A percentile compares a stretch with the other conserved stretches of the same genome.
These are phyloP conservation scores for Psettodes erumei DNA, from an alignment of 2,113 vertebrate species.

Conservation along the genomic window DNA sequence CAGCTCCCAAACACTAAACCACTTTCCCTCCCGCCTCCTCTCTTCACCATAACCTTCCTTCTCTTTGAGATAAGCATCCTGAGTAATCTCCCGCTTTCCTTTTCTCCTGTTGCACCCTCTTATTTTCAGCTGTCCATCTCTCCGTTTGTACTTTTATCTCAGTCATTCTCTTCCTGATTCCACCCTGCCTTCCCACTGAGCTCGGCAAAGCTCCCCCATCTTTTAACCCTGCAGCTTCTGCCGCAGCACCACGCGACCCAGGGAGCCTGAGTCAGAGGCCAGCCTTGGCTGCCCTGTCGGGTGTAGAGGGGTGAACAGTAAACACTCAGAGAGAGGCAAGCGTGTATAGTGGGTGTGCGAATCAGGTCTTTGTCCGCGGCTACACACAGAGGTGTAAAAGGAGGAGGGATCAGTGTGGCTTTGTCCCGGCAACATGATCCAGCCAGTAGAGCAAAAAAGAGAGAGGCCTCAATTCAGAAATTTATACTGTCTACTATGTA, in stretches of 20 bases:
- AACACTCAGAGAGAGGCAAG: slow-evolving; percentile 51
- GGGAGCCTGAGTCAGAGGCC: slow-evolving; percentile 30
- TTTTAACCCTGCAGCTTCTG: slow-evolving; percentile 10
- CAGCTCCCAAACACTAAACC: slow-evolving; percentile 23
- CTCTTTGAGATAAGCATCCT: slow-evolving; percentile 60
- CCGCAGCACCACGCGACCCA: neutral
- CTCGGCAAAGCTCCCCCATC: slow-evolving; percentile 7
- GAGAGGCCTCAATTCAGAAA: slow-evolving; percentile 44
- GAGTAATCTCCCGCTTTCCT: slow-evolving; percentile 60
- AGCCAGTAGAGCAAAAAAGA: slow-evolving; percentile 40
- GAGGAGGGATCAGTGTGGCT: slow-evolving; percentile 59
- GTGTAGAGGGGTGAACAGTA: slow-evolving; percentile 48
- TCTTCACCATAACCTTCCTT: slow-evolving; percentile 38
- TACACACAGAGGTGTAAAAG: slow-evolving; percentile 68
- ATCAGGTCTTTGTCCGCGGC: slow-evolving; percentile 61
- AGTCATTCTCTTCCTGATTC: slow-evolving; percentile 26
- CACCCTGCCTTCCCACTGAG: slow-evolving; percentile 25
- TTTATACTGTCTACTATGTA: slow-evolving; percentile 41
- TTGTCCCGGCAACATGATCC: slow-evolving; percentile 69
- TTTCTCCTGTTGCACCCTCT: slow-evolving; percentile 46
- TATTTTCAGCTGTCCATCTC: slow-evolving; percentile 44
- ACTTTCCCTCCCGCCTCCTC: neutral
- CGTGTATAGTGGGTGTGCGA: slow-evolving; percentile 59
- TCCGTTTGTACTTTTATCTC: slow-evolving; percentile 49
- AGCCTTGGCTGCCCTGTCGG: neutral